Percentiles rank a stretch among this genome's conserved stretches.
Conservation (phyloP, 2,888 invertebrate genomes). For the Drosophila pseudotalamancana region DNA sequence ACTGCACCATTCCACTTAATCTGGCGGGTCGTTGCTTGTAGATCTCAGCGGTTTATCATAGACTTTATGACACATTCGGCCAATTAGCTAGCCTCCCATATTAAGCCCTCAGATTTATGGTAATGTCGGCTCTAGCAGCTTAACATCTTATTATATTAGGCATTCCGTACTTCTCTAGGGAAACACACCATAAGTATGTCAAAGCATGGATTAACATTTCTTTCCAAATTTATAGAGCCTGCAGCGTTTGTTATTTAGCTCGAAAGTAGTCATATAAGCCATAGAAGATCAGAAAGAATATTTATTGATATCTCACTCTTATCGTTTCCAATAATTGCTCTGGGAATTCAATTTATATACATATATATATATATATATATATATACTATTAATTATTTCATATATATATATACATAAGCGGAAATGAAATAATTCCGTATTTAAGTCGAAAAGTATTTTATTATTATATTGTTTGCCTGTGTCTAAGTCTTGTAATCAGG, state of each 20-base stretch:
- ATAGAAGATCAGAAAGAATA: neutral
- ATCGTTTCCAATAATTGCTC: too few species aligned
- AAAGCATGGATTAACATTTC: slow-evolving; percentile 3
- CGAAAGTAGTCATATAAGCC: too few species aligned
- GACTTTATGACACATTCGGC: slow-evolving; percentile 38
- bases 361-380: too few species aligned
- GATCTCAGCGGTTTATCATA: slow-evolving; percentile 53
- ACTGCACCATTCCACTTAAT: slow-evolving; percentile 64
- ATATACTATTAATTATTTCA: too few species aligned
- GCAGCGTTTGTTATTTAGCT: neutral
- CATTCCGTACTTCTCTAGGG: neutral
- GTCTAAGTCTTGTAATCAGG: too few species aligned
- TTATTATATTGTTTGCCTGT: too few species aligned
- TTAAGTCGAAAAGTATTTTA: too few species aligned
- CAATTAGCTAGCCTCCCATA: slow-evolving; percentile 11
- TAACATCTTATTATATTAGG: slow-evolving; percentile 21
- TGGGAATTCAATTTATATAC: too few species aligned
- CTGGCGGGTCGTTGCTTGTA: slow-evolving; percentile 41
- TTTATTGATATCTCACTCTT: slow-evolving; percentile 6
- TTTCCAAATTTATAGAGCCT: neutral
- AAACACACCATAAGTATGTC: neutral
- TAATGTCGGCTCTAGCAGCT: slow-evolving; percentile 11
- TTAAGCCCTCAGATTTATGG: slow-evolving; percentile 34
- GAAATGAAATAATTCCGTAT: too few species aligned
- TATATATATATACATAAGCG: too few species aligned